These are phyloP conservation scores for Stylophora pistillata DNA, from an alignment of 64 coral and sea anemone genomes.

Conservation along the genomic window DNA sequence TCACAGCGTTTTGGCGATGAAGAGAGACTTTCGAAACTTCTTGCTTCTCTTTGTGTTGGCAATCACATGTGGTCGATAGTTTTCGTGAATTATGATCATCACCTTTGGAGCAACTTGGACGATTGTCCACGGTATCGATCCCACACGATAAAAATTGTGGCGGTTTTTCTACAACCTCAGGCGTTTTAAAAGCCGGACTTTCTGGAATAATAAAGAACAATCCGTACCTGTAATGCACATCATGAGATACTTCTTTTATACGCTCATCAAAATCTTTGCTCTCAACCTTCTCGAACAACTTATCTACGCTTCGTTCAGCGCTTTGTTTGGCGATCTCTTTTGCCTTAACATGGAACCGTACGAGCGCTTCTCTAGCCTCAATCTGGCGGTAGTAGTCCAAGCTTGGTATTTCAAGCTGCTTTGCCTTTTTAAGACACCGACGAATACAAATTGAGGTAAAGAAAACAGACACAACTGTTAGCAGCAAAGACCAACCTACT, in stretches of 20 bases:
- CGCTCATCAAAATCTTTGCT: neutral
- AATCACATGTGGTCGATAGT: too few relatives aligned
- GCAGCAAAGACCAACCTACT: neutral
- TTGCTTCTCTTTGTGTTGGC: too few relatives aligned
- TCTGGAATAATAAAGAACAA: constrained; percentile 27
- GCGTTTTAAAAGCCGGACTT: neutral
- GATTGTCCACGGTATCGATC: too few relatives aligned
- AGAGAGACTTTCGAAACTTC: too few relatives aligned
- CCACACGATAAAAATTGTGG: neutral
- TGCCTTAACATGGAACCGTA: constrained; percentile 3
- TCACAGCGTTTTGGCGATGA: too few relatives aligned
- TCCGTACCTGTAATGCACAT: neutral
- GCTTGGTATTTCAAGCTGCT: neutral
- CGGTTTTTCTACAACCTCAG: neutral
- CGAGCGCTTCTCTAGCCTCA: constrained; percentile 9
- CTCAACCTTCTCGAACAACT: neutral
- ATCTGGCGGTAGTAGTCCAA: constrained; percentile 11
- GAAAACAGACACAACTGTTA: neutral
- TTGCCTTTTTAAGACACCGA: neutral
- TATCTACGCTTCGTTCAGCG: neutral
- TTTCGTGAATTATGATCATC: too few relatives aligned
- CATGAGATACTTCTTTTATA: neutral
- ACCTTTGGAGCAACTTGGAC: too few relatives aligned
- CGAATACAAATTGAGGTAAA: neutral
- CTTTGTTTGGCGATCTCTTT: constrained; percentile 27